Base-by-base conservation (phyloP, 2,888 invertebrate species). In the Epinotia demarniana region DNA sequence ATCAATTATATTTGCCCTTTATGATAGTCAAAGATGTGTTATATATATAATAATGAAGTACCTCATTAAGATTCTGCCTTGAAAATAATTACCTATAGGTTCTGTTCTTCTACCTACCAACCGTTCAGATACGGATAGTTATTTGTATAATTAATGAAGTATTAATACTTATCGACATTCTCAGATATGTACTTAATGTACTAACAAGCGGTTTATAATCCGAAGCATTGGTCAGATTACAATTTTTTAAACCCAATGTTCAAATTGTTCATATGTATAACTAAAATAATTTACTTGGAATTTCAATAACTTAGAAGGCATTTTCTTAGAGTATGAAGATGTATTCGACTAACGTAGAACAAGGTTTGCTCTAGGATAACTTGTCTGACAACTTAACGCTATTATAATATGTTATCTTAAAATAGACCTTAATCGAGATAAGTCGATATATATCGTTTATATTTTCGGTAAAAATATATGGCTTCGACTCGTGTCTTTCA, bases 371-470 rank as follows among this genome's bases (percentile, higher is more conserved):
- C 16, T 16, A 16, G 5, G 16, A 49, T 16, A 49, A 49, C 49
- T 0, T 16, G 49, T 16, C 16, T 46, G 13, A 12, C 12, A 46
- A 13, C 46, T 43, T 43, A 49, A 64, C 23, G 64, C 23, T 46
- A 27, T 27, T 46, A 27, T 27, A 66, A 33, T 27, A 66, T 55
- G 33, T 67, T 67, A 55, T 57, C 33, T 57, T 19, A 58, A 57
- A 58, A 58, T 43, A 68, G 19, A 58, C 57, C n/a, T 43, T 39
- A 68, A 19, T 57, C 23, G 64, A 16, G 16, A 19, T n/a, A 1
- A 1, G 39, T 63, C 19, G 46, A 27, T 27, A 23, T 33, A 39
- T 9, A 9, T 39, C 39, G 39, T 39, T 39, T 39, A 39, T 39
- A 39, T 39, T 39, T 39, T 39, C 39, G 39, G 9, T 33, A 33